These are phyloP conservation scores for Petrocephalus microphthalmus DNA, from an alignment of 2,113 vertebrate species.

Conservation along the genomic window DNA sequence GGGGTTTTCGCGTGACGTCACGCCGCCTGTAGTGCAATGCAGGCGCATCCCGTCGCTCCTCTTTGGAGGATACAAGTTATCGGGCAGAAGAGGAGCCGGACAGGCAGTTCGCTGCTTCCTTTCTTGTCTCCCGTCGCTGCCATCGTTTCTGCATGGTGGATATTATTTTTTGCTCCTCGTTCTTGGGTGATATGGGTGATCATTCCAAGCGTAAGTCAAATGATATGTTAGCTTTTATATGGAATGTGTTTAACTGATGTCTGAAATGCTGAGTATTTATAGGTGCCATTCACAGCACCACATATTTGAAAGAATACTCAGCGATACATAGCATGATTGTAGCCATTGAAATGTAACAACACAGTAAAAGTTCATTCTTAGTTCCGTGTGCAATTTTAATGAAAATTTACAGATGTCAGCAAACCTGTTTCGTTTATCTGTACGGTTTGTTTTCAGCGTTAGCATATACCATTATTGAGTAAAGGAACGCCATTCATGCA, in stretches of 20 bases:
- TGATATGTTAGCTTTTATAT: background rate
- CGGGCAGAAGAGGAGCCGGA: conserved; percentile 46
- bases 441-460: background rate
- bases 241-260: background rate
- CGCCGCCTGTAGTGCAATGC: conserved; percentile 52
- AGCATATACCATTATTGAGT: background rate
- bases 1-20: conserved; percentile 60
- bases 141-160: conserved; percentile 65
- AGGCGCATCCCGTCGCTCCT: conserved; percentile 38
- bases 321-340: background rate
- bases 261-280: background rate
- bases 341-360: background rate
- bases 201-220: conserved; percentile 66
- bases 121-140: conserved; percentile 39
- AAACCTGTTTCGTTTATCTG: background rate
- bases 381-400: background rate
- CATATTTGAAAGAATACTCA: background rate
- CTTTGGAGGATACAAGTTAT: conserved; percentile 38
- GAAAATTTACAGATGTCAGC: background rate
- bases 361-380: background rate
- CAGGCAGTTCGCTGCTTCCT: conserved; percentile 22
- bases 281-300: background rate
- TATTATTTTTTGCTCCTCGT: conserved; percentile 54
- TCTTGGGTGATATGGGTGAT: conserved; percentile 69
- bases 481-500: background rate